A percentile compares a stretch with the other conserved stretches of the same genome.
These are phyloP conservation scores for Andinoacara biseriatus DNA, from an alignment of 2,113 vertebrate species.

Conservation along the genomic window DNA sequence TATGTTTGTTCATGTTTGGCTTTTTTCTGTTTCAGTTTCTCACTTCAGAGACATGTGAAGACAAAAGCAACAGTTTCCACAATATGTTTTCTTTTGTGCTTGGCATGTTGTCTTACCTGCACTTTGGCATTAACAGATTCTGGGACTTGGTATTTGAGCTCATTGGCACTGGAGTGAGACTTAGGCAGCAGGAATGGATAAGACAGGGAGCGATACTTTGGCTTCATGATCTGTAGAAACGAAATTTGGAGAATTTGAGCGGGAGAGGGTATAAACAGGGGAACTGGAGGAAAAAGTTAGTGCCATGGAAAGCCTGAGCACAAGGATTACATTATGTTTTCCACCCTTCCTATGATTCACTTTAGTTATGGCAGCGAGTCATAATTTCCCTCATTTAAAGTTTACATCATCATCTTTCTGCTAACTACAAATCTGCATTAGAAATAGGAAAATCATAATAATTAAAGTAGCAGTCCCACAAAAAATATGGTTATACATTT, in stretches of 20 bases:
- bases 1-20: not conserved
- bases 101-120: slow-evolving; percentile 82
- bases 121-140: slow-evolving; percentile 83
- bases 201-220: slow-evolving; percentile 94
- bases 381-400: not conserved
- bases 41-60: not conserved
- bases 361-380: not conserved
- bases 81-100: not conserved
- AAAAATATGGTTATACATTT: not conserved
- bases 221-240: slow-evolving; percentile 90
- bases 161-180: slow-evolving; percentile 86
- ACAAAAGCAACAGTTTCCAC: not conserved
- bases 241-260: not conserved
- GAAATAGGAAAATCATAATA: not conserved
- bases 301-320: slow-evolving; percentile 31
- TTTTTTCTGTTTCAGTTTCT: not conserved
- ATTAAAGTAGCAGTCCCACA: not conserved
- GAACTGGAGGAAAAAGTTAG: not conserved
- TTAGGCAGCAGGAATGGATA: slow-evolving; percentile 96
- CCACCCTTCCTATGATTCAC: not conserved
- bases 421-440: not conserved
- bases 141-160: slow-evolving; percentile 88
- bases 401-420: not conserved
- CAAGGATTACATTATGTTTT: slow-evolving; percentile 23
- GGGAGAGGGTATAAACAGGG: not conserved